Evolutionary conservation across 1,140 invertebrate genomes (phyloP).

Genomic region (Pemphigus obesinymphae): DNA sequence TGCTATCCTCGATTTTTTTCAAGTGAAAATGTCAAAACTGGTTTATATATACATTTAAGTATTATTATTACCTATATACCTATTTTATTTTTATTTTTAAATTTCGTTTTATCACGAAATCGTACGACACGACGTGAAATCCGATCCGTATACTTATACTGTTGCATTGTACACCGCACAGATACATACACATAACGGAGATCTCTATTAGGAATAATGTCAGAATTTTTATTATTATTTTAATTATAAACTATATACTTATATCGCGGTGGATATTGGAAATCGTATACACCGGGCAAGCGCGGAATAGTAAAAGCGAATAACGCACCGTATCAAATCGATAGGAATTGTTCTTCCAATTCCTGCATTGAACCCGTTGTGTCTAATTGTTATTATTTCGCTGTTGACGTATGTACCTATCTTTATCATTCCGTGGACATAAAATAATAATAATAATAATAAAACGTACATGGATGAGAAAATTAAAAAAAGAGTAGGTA

Average conservation of each 20-base stretch:
- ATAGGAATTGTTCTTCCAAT: constrained; percentile 14
- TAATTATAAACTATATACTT: constrained; percentile 18
- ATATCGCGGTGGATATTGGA: constrained; percentile 6
- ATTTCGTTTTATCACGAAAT: not conserved
- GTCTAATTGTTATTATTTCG: not conserved
- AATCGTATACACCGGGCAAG: constrained; percentile 7
- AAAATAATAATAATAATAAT: too few relatives aligned
- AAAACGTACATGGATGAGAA: too few relatives aligned
- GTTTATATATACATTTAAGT: not conserved
- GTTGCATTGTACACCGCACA: too few relatives aligned
- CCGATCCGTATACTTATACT: not conserved
- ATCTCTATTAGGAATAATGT: not conserved
- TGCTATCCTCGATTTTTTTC: not conserved
- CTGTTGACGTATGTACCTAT: too few relatives aligned
- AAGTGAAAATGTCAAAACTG: not conserved
- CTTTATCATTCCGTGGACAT: too few relatives aligned
- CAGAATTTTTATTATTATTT: not conserved
- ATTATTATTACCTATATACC: too few relatives aligned
- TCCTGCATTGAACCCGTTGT: not conserved
- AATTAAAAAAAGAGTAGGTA: too few relatives aligned
- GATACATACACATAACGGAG: not conserved
- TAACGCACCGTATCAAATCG: constrained; percentile 32
- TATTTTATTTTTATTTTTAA: too few relatives aligned
- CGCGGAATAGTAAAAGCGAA: constrained; percentile 34
- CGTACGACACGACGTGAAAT: not conserved